Evolutionary conservation across 2,113 vertebrate species (phyloP), one percentile per base, ranked within the genome.

Genomic region (Anolis carolinensis): DNA sequence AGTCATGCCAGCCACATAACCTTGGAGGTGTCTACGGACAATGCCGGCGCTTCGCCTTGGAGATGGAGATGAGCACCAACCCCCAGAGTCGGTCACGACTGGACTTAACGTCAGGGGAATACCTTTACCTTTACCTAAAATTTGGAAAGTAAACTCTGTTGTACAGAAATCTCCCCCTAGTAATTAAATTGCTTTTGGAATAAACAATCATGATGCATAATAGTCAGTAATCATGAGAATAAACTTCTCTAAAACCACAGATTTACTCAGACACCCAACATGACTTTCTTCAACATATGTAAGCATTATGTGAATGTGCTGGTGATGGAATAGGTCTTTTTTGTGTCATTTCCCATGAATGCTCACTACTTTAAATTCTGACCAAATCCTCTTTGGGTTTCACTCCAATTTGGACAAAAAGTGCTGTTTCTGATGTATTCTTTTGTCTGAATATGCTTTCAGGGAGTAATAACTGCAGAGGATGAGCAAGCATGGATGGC

Each of bases 401-500:
- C 63, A 20, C 87, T 89, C 77, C 83, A 78, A 87, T 75, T 52
- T 44, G 30, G 32, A 36, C 20, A 48, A 48, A 44, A 62, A 59
- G 44, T 79, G 59, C 25, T 39, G 63, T 25, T 18, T 84, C 72
- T 86, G 76, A 84, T 83, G 44, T 83, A 39, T 83, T 3, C 87
- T 16, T 50, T 87, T 32, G 89, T 92, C 90, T 91, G 85, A 0
- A 91, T 96, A 55, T 95, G 62, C 91, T 94, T 94, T 10, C 89
- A 99, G 98, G 96, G 94, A 62, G 96, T 91, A 75, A 97, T 98
- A 25, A 97, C 95, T 18, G 95, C 97, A 25, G 99, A 99, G 93
- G 98, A 99, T 85, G 98, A 99, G 55, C 98, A 99, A 94, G 98
- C 98, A 0, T 97, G 98, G 94, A 99, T 99, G 92, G 98, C 99